Evolutionary conservation across 2,888 invertebrate species (phyloP).

Genomic region (Andrena chrysosceles): DNA sequence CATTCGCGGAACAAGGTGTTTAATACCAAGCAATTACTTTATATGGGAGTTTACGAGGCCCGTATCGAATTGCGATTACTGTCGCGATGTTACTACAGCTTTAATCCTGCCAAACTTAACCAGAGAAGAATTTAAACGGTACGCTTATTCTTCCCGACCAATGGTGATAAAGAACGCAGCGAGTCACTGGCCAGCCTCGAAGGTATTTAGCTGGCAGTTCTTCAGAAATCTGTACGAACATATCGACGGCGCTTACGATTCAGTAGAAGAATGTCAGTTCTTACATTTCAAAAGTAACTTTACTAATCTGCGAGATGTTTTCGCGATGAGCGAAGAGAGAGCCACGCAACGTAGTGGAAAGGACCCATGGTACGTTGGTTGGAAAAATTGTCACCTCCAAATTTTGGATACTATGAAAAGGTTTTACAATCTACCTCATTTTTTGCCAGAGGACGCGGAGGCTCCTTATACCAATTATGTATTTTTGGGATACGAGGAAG

Average conservation of each 20-base stretch:
- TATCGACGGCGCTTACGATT: constrained; percentile 90
- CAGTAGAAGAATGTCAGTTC: constrained; percentile 93
- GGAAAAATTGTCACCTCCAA: constrained; percentile 95
- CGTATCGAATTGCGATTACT: constrained; percentile 92
- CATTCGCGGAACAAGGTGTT: constrained; percentile 87
- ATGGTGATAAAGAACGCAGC: constrained; percentile 92
- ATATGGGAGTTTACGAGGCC: constrained; percentile 95
- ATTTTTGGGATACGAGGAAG: constrained; percentile 96
- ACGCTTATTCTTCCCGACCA: constrained; percentile 92
- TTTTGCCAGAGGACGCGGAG: constrained; percentile 95
- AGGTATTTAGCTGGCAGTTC: constrained; percentile 88
- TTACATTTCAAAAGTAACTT: constrained; percentile 94
- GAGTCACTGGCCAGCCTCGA: constrained; percentile 91
- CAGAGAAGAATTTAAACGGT: constrained; percentile 89
- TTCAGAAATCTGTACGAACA: constrained; percentile 90
- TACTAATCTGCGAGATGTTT: constrained; percentile 91
- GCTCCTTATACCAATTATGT: constrained; percentile 95
- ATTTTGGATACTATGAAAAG: constrained; percentile 90
- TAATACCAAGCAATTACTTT: constrained; percentile 93
- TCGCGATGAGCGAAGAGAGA: constrained; percentile 90
- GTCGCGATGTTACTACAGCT: constrained; percentile 89
- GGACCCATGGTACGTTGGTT: constrained; percentile 95
- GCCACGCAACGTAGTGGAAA: constrained; percentile 88
- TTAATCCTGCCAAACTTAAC: constrained; percentile 90
- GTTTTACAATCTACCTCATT: constrained; percentile 93